Evolutionary conservation across 2,888 invertebrate genomes (phyloP).

Genomic region (Candidula unifasciata): DNA sequence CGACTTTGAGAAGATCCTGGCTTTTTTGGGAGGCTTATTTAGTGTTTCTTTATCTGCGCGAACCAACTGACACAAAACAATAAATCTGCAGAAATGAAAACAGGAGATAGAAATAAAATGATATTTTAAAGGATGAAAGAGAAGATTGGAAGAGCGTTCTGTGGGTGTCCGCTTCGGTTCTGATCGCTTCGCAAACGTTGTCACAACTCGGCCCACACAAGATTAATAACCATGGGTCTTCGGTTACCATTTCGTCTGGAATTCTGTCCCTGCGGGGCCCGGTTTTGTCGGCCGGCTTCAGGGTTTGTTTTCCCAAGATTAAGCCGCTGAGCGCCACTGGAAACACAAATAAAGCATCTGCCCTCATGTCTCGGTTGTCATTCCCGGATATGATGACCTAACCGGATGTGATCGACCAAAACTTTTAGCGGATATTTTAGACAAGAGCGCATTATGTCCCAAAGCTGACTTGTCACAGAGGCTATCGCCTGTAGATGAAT

Average conservation of each 20-base stretch:
- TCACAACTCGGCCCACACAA: not conserved
- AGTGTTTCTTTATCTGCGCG: not conserved
- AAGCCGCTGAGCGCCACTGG: conserved; percentile 17
- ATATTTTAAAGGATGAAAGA: conserved; percentile 1
- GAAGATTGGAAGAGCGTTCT: not conserved
- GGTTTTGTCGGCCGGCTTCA: not conserved
- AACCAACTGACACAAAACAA: conserved; percentile 10
- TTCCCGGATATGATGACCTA: conserved; percentile 2
- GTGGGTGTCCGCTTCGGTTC: not conserved
- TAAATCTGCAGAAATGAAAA: conserved; percentile 17
- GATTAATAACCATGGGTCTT: not conserved
- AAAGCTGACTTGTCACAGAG: too few relatives aligned
- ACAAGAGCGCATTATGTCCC: not conserved
- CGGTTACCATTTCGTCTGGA: not conserved
- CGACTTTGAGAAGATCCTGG: too few relatives aligned
- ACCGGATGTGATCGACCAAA: not conserved
- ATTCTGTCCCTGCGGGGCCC: not conserved
- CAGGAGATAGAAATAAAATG: not conserved
- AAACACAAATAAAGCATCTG: conserved; percentile 25
- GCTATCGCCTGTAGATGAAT: too few relatives aligned
- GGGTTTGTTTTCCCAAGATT: not conserved
- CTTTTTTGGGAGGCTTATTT: not conserved
- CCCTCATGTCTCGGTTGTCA: not conserved
- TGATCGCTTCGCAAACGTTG: not conserved
- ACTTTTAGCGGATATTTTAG: not conserved